A percentile compares a stretch with the other conserved stretches of the same genome.
These are phyloP conservation scores for Adrianichthys oophorus DNA, from an alignment of 2,797 vertebrate genomes.

Conservation along the genomic window DNA sequence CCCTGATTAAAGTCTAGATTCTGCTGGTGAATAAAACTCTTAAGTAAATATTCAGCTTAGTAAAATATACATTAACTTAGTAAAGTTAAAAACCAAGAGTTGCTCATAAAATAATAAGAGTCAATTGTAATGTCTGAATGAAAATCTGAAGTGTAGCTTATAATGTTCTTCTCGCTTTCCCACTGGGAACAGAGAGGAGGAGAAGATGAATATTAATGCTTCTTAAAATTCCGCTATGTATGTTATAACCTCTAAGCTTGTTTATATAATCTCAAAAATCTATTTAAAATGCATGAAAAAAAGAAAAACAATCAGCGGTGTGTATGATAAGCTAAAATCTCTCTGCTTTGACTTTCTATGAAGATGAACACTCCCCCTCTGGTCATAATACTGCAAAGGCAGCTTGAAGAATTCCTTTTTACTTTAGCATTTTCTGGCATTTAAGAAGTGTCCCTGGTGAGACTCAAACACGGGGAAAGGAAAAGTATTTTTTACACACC, in stretches of 20 bases:
- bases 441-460: background rate
- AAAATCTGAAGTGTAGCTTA: constrained; percentile 26
- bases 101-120: constrained; percentile 24
- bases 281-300: background rate
- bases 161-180: background rate
- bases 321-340: background rate
- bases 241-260: constrained; percentile 3
- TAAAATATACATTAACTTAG: constrained; percentile 12
- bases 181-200: background rate
- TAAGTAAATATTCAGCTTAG: no score
- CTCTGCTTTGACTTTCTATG: background rate
- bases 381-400: no score
- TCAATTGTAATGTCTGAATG: constrained; percentile 21
- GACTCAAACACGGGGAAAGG: background rate
- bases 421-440: background rate
- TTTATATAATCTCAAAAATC: constrained; percentile 2
- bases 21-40: no score
- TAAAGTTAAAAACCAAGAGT: constrained; percentile 27
- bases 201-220: constrained; percentile 23
- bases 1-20: no score
- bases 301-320: background rate
- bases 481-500: no score
- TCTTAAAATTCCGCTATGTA: constrained; percentile 24
- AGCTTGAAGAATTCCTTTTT: no score
- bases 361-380: background rate